Conservation (phyloP, 2,113 vertebrate species). For the Pongo pygmaeus region DNA sequence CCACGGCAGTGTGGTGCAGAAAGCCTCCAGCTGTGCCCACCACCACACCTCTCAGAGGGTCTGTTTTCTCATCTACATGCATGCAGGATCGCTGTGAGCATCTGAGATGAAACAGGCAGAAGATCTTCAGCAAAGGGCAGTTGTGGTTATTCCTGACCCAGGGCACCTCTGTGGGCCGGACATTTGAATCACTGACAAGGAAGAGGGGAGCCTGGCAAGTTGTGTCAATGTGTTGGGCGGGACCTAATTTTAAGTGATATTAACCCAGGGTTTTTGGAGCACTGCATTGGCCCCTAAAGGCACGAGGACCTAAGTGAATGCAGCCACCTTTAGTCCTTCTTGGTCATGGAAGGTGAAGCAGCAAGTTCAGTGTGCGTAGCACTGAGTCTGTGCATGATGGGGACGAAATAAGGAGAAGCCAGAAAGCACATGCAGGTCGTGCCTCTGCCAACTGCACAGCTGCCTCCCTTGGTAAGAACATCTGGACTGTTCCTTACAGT, state of each 20-base stretch:
- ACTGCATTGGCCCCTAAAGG: neutral
- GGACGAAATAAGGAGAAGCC: neutral
- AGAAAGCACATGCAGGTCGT: neutral
- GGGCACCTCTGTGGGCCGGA: neutral
- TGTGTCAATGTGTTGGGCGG: too few relatives aligned
- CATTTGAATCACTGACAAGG: neutral
- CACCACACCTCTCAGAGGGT: too few relatives aligned
- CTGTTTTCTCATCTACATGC: neutral
- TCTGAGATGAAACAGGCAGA: fast-evolving
- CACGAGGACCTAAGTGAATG: neutral
- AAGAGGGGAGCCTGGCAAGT: neutral
- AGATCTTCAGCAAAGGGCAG: neutral
- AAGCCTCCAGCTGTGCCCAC: too few relatives aligned
- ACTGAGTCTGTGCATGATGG: neutral
- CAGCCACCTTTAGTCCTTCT: too few relatives aligned
- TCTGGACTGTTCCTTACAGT: neutral
- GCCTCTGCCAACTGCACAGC: too few relatives aligned
- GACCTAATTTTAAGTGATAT: neutral
- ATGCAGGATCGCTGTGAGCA: neutral
- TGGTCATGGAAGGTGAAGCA: neutral
- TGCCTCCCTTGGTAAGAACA: neutral
- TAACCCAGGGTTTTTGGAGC: neutral
- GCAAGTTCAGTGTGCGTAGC: fast-evolving
- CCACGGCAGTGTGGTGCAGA: neutral
- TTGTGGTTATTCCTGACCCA: neutral